These are phyloP conservation scores for Acropora tenuis DNA, from an alignment of 64 coral and sea anemone species.

Conservation along the genomic window DNA sequence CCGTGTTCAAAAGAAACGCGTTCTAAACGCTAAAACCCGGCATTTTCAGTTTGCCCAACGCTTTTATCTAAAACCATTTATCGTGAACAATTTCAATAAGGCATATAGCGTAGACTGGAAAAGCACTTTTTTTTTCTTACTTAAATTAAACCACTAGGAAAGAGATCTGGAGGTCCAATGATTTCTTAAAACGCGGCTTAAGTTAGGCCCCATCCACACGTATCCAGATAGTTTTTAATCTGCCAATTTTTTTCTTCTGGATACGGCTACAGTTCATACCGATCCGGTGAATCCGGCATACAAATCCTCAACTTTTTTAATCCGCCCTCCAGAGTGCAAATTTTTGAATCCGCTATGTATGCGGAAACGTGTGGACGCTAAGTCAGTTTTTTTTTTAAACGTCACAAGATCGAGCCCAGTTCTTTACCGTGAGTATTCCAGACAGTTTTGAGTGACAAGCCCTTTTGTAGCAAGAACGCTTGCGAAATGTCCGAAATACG, in stretches of 20 bases:
- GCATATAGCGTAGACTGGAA: neutral
- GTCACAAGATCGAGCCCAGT: constrained; percentile 1
- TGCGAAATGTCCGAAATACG: neutral
- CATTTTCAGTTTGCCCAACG: constrained; percentile 13
- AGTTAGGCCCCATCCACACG: constrained; percentile 11
- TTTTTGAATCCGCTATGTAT: neutral
- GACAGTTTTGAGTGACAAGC: neutral
- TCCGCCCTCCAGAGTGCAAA: neutral
- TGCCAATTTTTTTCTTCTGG: too few relatives aligned
- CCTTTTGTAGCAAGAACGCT: neutral
- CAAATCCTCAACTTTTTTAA: too few relatives aligned
- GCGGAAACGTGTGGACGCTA: neutral
- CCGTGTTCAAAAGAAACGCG: neutral
- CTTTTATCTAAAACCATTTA: constrained; percentile 15
- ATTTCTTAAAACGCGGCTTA: neutral
- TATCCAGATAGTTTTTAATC: neutral
- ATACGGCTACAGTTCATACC: too few relatives aligned
- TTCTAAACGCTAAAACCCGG: neutral
- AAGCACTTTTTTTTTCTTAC: constrained; percentile 8
- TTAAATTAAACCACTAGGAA: constrained; percentile 6
- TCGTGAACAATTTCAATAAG: constrained; percentile 4
- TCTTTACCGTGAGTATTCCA: neutral
- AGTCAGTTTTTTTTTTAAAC: neutral
- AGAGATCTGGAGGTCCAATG: neutral
- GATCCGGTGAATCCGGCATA: too few relatives aligned